Conservation (phyloP, 2,797 vertebrate species). For the Onychomys torridus region DNA sequence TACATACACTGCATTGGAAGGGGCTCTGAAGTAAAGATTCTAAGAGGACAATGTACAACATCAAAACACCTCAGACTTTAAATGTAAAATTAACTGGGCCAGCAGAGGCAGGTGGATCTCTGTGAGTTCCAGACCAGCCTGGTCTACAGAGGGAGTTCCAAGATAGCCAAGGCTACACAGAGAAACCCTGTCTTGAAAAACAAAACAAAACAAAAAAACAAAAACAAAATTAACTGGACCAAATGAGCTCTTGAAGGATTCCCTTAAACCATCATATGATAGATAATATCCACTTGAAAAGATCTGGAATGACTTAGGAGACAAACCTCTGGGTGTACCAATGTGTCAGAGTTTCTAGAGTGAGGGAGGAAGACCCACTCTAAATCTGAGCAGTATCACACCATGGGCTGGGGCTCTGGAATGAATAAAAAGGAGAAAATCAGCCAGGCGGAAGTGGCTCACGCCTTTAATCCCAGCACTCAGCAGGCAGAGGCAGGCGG, state of each 20-base stretch:
- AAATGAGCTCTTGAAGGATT: neutral
- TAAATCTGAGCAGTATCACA: neutral
- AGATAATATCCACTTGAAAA: neutral
- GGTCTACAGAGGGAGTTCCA: neutral
- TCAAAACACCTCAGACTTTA: neutral
- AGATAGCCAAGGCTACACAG: neutral
- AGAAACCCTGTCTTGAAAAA: neutral
- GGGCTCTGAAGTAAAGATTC: neutral
- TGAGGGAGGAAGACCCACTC: neutral
- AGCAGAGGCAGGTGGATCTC: neutral
- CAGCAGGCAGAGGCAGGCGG: neutral
- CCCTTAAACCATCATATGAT: neutral
- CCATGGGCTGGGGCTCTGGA: too few species aligned
- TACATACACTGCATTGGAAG: neutral
- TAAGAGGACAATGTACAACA: neutral
- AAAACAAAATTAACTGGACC: neutral
- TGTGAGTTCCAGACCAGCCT: neutral
- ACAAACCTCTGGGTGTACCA: neutral
- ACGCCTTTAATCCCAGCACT: neutral
- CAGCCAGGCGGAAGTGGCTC: neutral
- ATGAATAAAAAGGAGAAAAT: neutral
- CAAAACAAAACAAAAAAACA: neutral
- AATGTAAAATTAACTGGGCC: neutral
- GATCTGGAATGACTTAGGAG: neutral
- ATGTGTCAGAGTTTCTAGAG: neutral